These are phyloP conservation scores for Sciurus niger DNA, from an alignment of 2,113 vertebrate species.

Conservation along the genomic window DNA sequence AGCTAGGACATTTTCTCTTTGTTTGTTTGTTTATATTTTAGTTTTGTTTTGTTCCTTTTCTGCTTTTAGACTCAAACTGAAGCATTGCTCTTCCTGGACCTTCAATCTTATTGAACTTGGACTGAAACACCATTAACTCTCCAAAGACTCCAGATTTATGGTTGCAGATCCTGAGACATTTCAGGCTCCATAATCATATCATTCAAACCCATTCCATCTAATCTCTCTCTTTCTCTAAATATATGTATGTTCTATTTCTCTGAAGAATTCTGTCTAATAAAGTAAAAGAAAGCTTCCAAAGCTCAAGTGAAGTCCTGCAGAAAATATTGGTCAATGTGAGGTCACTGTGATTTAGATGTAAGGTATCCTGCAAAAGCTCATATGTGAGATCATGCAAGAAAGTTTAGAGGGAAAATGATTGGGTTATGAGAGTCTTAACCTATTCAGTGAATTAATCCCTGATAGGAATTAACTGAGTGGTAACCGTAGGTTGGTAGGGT, in stretches of 20 bases:
- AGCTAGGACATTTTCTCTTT: background rate
- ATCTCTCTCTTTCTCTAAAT: background rate
- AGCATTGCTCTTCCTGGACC: background rate
- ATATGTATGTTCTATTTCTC: background rate
- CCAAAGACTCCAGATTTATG: background rate
- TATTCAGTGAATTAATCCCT: no score
- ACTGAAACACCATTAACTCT: background rate
- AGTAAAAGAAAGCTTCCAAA: background rate
- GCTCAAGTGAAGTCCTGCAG: background rate
- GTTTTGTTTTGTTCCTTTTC: background rate
- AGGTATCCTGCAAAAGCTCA: no score
- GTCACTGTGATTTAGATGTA: no score
- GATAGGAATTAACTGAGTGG: no score
- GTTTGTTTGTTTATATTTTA: background rate
- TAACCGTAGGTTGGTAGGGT: no score
- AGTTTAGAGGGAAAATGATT: no score
- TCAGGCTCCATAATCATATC: background rate
- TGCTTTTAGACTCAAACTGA: background rate
- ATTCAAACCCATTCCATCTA: background rate
- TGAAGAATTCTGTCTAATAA: background rate
- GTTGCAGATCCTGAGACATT: background rate
- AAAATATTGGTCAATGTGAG: background rate
- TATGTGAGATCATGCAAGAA: no score
- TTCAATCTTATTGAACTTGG: background rate
- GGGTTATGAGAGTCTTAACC: no score